Evolutionary conservation across 1,140 invertebrate species (phyloP).

Genomic region (Atta colombica): DNA sequence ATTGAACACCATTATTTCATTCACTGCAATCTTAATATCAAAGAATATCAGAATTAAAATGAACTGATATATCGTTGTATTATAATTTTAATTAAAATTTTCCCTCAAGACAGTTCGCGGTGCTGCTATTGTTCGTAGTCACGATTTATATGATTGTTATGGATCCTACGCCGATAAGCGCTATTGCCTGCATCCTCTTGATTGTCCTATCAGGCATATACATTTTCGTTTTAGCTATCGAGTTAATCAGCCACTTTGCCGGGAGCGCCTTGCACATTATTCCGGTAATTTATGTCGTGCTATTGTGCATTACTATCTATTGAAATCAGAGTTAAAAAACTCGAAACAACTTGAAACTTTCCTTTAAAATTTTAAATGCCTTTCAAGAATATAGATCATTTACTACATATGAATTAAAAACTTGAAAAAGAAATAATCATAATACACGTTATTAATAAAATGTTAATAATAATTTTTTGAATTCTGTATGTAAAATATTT

Average conservation of each 20-base stretch:
- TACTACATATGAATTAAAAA: background rate
- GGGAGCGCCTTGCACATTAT: slow-evolving; percentile 60
- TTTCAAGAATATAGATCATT: background rate
- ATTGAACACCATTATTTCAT: background rate
- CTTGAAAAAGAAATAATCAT: background rate
- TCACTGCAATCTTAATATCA: background rate
- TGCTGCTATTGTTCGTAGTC: slow-evolving; percentile 74
- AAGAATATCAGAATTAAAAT: background rate
- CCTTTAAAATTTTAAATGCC: background rate
- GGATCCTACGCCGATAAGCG: slow-evolving; percentile 22
- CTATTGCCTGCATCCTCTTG: slow-evolving; percentile 73
- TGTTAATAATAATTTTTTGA: background rate
- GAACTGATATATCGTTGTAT: background rate
- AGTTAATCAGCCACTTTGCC: slow-evolving; percentile 78
- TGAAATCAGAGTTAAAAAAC: background rate
- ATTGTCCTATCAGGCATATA: slow-evolving; percentile 75
- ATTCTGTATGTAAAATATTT: background rate
- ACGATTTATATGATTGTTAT: slow-evolving; percentile 73
- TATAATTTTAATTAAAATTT: background rate
- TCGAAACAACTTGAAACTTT: background rate
- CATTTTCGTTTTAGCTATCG: slow-evolving; percentile 76
- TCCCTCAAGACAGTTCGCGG: slow-evolving; percentile 59
- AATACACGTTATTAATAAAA: background rate
- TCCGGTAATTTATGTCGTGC: slow-evolving; percentile 73
- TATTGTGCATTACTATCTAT: background rate